Evolutionary conservation across 1,140 invertebrate species (phyloP).

Genomic region (Eupristina koningsbergeri): DNA sequence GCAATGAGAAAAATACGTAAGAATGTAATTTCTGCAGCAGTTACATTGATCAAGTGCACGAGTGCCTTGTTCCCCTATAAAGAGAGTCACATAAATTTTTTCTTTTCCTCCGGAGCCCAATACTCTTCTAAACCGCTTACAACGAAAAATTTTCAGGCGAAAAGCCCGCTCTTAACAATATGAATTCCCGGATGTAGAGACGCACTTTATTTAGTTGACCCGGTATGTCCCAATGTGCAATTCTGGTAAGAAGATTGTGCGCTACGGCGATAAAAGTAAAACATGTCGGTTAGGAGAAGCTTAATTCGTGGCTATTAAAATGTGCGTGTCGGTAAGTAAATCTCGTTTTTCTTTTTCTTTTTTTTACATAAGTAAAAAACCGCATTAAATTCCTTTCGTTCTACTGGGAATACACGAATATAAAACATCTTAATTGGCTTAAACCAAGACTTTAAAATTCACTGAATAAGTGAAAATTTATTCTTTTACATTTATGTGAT

Average conservation of each 20-base stretch:
- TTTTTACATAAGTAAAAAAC: conserved; percentile 12
- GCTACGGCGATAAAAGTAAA: conserved; percentile 28
- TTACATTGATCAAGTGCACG: not conserved
- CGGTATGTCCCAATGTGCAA: not conserved
- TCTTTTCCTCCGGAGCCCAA: not conserved
- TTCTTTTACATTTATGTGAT: not conserved
- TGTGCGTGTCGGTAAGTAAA: not conserved
- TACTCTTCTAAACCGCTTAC: not conserved
- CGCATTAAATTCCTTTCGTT: not conserved
- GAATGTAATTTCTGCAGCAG: not conserved
- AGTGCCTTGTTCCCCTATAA: not conserved
- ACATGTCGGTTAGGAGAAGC: conserved; percentile 20
- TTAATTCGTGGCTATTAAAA: conserved; percentile 38
- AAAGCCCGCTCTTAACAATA: not conserved
- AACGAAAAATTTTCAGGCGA: not conserved
- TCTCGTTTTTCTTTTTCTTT: not conserved
- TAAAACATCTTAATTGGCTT: conserved; percentile 27
- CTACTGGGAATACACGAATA: conserved; percentile 23
- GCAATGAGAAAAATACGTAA: not conserved
- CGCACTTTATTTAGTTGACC: not conserved
- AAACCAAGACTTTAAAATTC: not conserved
- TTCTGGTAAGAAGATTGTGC: not conserved
- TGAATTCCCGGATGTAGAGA: not conserved
- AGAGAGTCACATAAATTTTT: not conserved
- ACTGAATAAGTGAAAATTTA: conserved; percentile 20